These are phyloP conservation scores for Promerops cafer DNA, from an alignment of 2,113 vertebrate species.

Conservation along the genomic window DNA sequence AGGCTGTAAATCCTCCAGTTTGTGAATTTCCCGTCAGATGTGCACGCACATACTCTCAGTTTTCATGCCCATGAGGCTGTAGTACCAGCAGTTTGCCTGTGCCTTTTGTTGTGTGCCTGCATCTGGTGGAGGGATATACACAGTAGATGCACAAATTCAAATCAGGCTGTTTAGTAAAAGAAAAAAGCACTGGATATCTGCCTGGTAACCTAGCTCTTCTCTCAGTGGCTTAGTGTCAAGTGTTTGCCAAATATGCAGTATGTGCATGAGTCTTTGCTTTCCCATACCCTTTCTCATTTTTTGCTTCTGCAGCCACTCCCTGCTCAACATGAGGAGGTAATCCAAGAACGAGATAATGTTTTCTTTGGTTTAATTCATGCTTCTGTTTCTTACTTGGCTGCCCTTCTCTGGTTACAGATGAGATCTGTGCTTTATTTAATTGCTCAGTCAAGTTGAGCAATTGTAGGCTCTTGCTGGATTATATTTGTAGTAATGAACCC, in stretches of 20 bases:
- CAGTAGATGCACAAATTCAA: neutral
- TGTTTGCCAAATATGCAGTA: neutral
- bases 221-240: neutral
- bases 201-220: neutral
- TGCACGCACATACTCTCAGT: accelerated
- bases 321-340: neutral
- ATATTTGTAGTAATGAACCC: neutral
- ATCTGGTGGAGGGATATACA: neutral
- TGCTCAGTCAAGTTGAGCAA: neutral
- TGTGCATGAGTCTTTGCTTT: neutral
- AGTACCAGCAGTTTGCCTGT: neutral
- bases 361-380: neutral
- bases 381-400: neutral
- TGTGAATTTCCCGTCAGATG: neutral
- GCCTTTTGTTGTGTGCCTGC: neutral
- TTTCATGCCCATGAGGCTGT: neutral
- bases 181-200: neutral
- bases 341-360: neutral
- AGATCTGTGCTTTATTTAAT: neutral
- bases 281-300: neutral
- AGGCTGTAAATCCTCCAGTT: neutral
- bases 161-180: neutral
- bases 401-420: neutral
- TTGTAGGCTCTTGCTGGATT: neutral
- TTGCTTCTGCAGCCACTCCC: neutral